These are phyloP conservation scores for Allobates femoralis DNA, from an alignment of 2,797 vertebrate genomes.

Conservation along the genomic window DNA sequence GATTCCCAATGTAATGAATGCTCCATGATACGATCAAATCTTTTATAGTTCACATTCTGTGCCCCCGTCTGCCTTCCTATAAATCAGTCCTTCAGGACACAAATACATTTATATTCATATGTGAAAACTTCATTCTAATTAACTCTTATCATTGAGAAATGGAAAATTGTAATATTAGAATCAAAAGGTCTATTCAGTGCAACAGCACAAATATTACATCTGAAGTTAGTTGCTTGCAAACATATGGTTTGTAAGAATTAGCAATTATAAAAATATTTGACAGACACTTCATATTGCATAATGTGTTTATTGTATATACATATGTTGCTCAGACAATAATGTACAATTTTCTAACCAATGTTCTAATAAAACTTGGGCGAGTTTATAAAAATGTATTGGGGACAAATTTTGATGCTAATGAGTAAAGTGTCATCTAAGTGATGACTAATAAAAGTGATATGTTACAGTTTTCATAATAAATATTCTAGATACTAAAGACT, in stretches of 20 bases:
- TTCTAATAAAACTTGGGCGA: background rate
- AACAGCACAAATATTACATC: background rate
- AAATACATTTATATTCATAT: slow-evolving; percentile 20
- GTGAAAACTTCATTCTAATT: slow-evolving; percentile 17
- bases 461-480: no score
- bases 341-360: background rate
- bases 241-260: background rate
- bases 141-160: slow-evolving; percentile 11
- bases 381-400: background rate
- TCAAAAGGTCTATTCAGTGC: background rate
- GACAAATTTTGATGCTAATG: no score
- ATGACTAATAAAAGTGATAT: no score
- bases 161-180: background rate
- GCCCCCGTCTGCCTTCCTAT: background rate
- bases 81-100: slow-evolving; percentile 16
- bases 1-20: slow-evolving; percentile 10
- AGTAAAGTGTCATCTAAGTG: no score
- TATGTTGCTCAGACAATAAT: background rate
- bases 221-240: background rate
- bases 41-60: slow-evolving; percentile 25
- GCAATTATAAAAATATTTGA: background rate
- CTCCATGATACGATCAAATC: background rate
- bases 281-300: no score
- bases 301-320: background rate
- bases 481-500: no score